A percentile compares a stretch with the other conserved stretches of the same genome.
Conservation (phyloP, 92 coral and sea anemone species). For the Zoanthus sociatus region DNA sequence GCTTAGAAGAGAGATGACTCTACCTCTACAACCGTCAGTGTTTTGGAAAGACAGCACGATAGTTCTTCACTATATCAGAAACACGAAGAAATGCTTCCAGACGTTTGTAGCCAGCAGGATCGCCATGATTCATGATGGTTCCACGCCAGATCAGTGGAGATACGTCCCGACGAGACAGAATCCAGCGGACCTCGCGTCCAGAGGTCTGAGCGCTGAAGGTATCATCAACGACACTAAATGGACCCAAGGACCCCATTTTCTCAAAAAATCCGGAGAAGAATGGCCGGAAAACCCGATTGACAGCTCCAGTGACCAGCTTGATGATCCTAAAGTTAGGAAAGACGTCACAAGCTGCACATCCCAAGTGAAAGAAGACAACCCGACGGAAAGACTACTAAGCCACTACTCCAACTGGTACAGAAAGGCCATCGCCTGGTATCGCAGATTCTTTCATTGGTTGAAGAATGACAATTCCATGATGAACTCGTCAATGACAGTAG, state of each 20-base stretch:
- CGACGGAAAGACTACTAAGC: constrained; percentile 3
- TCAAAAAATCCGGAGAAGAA: constrained; percentile 16
- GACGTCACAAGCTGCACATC: constrained; percentile 24
- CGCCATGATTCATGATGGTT: constrained; percentile 50
- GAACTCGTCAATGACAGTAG: constrained; percentile 27
- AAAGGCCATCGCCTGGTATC: constrained; percentile 29
- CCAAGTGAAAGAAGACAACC: constrained; percentile 6
- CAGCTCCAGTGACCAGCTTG: constrained; percentile 7
- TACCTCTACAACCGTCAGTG: constrained; percentile 32
- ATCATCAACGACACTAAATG: constrained; percentile 46
- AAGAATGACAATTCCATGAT: constrained; percentile 10
- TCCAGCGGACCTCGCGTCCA: constrained; percentile 54
- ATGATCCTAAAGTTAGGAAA: constrained; percentile 16
- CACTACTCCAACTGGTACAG: constrained; percentile 35
- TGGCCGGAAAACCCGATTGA: constrained; percentile 50
- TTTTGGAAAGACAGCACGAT: constrained; percentile 49
- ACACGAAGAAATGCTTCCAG: constrained; percentile 47
- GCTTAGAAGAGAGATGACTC: constrained; percentile 32
- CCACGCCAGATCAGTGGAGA: constrained; percentile 56
- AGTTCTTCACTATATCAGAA: constrained; percentile 57
- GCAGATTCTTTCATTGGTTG: constrained; percentile 15
- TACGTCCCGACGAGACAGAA: constrained; percentile 46
- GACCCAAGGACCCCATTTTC: constrained; percentile 42
- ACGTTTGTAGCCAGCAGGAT: constrained; percentile 67
- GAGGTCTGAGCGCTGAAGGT: constrained; percentile 23